phyloP scores from a whole-genome alignment of 2,888 invertebrate genomes.

The Sabellastarte sp. region DNA sequence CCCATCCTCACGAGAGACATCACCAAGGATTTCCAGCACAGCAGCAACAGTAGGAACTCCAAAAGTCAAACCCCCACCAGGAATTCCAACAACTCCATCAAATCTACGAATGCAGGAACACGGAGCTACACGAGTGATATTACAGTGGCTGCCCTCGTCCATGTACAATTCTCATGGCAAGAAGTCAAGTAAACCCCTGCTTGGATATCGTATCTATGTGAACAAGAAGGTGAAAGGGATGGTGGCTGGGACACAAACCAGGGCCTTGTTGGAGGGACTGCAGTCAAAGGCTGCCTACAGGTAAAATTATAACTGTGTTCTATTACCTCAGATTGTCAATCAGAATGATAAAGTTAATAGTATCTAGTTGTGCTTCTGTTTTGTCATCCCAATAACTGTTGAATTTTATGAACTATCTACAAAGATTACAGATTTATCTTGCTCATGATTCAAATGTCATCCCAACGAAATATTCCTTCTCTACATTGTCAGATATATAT shows the following conservation, averaged over 20 bases:
- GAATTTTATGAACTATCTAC: no score
- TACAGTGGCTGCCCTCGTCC: slow-evolving; percentile 46
- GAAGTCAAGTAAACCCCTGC: slow-evolving; percentile 37
- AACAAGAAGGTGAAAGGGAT: slow-evolving; percentile 48
- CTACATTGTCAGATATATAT: no score
- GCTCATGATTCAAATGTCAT: no score
- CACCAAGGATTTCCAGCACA: no score
- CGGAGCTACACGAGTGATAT: slow-evolving; percentile 37
- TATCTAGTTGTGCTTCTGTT: no score
- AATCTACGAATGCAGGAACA: slow-evolving; percentile 38
- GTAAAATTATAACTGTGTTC: no score
- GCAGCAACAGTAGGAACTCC: not conserved
- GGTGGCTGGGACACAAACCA: slow-evolving; percentile 40
- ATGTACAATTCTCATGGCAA: slow-evolving; percentile 34
- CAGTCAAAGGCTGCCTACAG: slow-evolving; percentile 42
- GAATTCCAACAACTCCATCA: slow-evolving; percentile 50
- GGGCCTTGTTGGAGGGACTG: slow-evolving; percentile 44
- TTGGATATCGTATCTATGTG: slow-evolving; percentile 52
- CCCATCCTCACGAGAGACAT: not conserved
- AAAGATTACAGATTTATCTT: no score
- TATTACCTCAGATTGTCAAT: no score
- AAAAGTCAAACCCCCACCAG: slow-evolving; percentile 12
- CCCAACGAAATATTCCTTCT: no score
- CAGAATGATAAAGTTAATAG: no score
- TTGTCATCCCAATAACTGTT: no score